Evolutionary conservation across 2,888 invertebrate species (phyloP), one percentile per base, ranked within the genome.

Genomic region (Oithona nana): DNA sequence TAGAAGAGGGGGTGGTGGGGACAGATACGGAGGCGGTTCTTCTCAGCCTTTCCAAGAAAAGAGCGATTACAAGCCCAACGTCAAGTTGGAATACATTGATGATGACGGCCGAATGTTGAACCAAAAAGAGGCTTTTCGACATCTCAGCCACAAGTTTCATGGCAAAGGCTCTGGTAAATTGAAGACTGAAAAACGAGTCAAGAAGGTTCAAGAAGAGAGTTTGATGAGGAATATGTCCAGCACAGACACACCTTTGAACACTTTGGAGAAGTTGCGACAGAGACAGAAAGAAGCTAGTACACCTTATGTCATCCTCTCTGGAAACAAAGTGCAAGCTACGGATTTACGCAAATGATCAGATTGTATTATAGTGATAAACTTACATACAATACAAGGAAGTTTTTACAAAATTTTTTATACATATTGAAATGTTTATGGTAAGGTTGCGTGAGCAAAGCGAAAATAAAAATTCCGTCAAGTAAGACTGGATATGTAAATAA

Each of bases 121-220:
- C 69, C 83, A 87, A 63, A 98, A 98, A 75, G 97, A 98, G 77
- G 97, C 98, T 57, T 97, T 95, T 76, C 65, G 88, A 67, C 89
- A 92, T 77, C 78, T 97, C 62, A 93, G 92, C 28, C 97, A 95
- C 75, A 93, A 95, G 76, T 98, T 98, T 77, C 98, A 98, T 76
- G 98, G 98, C 61, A 97, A 98, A 77, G 94, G 94, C 1, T 94
- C 97, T 24, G 97, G 98, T 62, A 98, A 98, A 75, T 95, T 93
- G 77, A 98, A 98, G 76, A 80, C 81, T 69, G 97, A 98, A 75
- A 98, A 98, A 72, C 80, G 95, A 67, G 82, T 89, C 75, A 92
- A 93, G 75, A 94, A 97, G 54, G 51, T 54, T 6, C 63, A 65
- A 29, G 67, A 67, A 59, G 64, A 67, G n/a, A 73, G 86, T 82